phyloP scores from a whole-genome alignment of 2,797 vertebrate species.

The Enteromius paludinosus region DNA sequence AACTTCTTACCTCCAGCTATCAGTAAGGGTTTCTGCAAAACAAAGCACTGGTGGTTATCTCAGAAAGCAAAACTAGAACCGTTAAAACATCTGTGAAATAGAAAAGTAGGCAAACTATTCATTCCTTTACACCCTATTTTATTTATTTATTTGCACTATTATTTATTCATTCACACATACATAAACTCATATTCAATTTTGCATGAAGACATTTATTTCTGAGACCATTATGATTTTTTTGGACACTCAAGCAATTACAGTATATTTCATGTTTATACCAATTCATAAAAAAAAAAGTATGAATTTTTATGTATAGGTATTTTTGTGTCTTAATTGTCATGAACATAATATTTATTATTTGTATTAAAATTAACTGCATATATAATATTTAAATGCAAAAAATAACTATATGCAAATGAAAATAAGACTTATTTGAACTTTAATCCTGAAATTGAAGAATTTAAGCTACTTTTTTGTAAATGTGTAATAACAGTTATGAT shows the following conservation, averaged over 20 bases:
- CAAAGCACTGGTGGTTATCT: slow-evolving; percentile 5
- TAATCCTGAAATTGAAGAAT: not conserved
- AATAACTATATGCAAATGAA: no score
- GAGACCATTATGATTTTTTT: no score
- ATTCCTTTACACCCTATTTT: not conserved
- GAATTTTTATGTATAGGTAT: no score
- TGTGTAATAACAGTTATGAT: not conserved
- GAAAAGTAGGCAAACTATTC: not conserved
- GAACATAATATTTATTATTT: no score
- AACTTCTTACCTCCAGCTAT: slow-evolving; percentile 91
- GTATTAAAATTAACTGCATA: no score
- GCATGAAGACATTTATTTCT: no score
- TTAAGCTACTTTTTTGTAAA: not conserved
- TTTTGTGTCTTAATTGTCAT: no score
- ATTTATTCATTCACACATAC: not conserved
- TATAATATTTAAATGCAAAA: no score
- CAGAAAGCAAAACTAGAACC: not conserved
- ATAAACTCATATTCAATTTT: not conserved
- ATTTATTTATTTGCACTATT: not conserved
- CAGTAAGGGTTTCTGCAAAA: slow-evolving; percentile 91
- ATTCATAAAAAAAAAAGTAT: no score
- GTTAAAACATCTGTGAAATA: not conserved
- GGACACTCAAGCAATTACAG: no score
- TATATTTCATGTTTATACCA: no score
- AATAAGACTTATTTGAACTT: not conserved